Conservation (phyloP, 2,113 vertebrate genomes). For the Mixornis gularis region DNA sequence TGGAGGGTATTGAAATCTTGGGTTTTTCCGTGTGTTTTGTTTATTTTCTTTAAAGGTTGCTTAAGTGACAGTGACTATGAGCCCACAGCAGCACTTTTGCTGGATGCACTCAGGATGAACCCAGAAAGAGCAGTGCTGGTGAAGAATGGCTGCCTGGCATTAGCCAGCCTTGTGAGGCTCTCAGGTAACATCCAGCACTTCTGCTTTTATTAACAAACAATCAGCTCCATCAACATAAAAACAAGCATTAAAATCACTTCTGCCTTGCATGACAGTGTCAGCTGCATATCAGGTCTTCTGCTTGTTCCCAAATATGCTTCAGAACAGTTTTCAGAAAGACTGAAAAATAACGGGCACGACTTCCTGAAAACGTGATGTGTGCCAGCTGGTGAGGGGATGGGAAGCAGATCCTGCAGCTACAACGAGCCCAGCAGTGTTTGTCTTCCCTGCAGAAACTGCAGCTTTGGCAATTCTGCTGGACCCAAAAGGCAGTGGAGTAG, state of each 20-base stretch:
- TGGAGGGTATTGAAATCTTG: neutral
- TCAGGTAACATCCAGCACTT: constrained; percentile 64
- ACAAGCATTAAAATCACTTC: neutral
- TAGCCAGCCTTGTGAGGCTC: constrained; percentile 64
- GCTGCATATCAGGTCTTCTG: neutral
- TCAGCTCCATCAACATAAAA: neutral
- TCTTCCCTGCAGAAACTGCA: constrained; percentile 56
- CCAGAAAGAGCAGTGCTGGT: constrained; percentile 48
- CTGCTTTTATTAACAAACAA: neutral
- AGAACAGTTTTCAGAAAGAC: neutral
- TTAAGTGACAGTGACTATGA: constrained; percentile 53
- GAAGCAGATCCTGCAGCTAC: neutral
- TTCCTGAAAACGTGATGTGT: neutral
- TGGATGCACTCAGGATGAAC: constrained; percentile 48
- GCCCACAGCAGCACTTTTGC: constrained; percentile 10
- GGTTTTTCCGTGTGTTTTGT: neutral
- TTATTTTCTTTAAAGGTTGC: constrained; percentile 39
- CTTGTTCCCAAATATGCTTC: neutral
- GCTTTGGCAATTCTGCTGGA: constrained; percentile 45
- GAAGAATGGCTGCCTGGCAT: constrained; percentile 53
- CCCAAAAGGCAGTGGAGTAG: constrained; percentile 16
- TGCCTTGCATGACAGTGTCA: neutral
- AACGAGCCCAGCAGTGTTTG: neutral
- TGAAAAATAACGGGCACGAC: neutral
- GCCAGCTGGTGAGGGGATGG: neutral